phyloP scores from a whole-genome alignment of 2,797 vertebrate species.

The Knipowitschia caucasica region DNA sequence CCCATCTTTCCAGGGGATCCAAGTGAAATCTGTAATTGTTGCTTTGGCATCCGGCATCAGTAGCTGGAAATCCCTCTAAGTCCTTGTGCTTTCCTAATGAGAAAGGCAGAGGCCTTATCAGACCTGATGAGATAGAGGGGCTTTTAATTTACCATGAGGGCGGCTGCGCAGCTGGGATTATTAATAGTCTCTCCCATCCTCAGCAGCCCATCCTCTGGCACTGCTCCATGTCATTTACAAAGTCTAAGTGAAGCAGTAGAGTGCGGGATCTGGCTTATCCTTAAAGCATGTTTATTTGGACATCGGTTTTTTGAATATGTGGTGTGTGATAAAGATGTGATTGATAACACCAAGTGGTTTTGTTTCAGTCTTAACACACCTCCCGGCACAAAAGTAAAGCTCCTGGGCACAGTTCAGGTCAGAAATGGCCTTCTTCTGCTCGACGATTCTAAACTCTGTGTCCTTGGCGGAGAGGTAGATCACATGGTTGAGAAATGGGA shows the following conservation, averaged over 20 bases:
- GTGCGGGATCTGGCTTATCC: slow-evolving; percentile 16
- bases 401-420: slow-evolving; percentile 84
- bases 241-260: slow-evolving; percentile 42
- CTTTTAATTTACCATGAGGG: slow-evolving; percentile 69
- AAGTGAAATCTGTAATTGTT: slow-evolving; percentile 71
- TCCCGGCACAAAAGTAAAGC: slow-evolving; percentile 95
- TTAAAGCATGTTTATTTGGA: slow-evolving; percentile 15
- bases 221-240: slow-evolving; percentile 60
- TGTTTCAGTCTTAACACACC: slow-evolving; percentile 86
- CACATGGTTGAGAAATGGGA: slow-evolving; percentile 99
- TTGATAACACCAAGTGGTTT: neutral
- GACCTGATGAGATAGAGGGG: slow-evolving; percentile 68
- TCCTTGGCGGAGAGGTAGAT: slow-evolving; percentile 96
- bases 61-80: slow-evolving; percentile 71
- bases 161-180: slow-evolving; percentile 66
- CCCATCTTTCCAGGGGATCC: slow-evolving; percentile 54
- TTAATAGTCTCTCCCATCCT: slow-evolving; percentile 64
- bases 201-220: slow-evolving; percentile 56
- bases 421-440: slow-evolving; percentile 93
- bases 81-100: slow-evolving; percentile 72
- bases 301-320: neutral
- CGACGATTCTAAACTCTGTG: slow-evolving; percentile 86
- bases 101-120: slow-evolving; percentile 68
- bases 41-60: slow-evolving; percentile 65
- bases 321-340: neutral